Evolutionary conservation across 1,140 invertebrate species (phyloP).

Genomic region (Caenorhabditis latens): DNA sequence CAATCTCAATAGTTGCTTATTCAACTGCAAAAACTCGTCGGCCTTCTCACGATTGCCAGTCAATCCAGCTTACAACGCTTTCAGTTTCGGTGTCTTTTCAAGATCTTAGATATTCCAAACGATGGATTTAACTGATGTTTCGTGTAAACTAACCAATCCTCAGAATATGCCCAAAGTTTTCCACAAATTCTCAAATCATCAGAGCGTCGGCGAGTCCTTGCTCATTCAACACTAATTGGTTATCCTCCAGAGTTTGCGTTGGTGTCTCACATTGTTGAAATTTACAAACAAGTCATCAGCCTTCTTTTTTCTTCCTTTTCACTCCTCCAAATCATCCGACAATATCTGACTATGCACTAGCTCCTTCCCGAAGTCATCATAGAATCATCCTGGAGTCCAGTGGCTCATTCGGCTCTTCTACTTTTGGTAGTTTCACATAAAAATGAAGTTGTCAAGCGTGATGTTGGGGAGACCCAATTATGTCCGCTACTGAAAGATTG

Average conservation of each 20-base stretch:
- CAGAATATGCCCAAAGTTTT: conserved; percentile 61
- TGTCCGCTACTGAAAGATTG: no score
- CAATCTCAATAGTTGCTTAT: conserved; percentile 11
- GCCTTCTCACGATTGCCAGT: no score
- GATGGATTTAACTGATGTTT: background rate
- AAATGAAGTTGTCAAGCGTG: conserved; percentile 56
- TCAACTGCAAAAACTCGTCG: no score
- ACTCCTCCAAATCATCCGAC: background rate
- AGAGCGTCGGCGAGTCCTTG: conserved; percentile 57
- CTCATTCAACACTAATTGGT: background rate
- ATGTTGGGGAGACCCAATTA: background rate
- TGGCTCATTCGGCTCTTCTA: no score
- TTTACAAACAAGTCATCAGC: conserved; percentile 40
- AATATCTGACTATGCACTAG: conserved; percentile 20
- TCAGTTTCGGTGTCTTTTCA: no score
- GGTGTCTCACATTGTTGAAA: conserved; percentile 3
- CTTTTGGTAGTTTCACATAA: no score
- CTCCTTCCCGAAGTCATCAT: no score
- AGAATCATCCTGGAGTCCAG: no score
- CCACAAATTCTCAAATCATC: conserved; percentile 55
- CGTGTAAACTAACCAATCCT: conserved; percentile 27
- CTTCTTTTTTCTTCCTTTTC: background rate
- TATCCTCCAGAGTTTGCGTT: conserved; percentile 29
- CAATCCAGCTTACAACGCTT: no score
- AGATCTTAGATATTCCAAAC: no score